Percentiles rank a stretch among this genome's conserved stretches.
Conservation (phyloP, 2,888 invertebrate species). For the Pristionchus exspectatus region DNA sequence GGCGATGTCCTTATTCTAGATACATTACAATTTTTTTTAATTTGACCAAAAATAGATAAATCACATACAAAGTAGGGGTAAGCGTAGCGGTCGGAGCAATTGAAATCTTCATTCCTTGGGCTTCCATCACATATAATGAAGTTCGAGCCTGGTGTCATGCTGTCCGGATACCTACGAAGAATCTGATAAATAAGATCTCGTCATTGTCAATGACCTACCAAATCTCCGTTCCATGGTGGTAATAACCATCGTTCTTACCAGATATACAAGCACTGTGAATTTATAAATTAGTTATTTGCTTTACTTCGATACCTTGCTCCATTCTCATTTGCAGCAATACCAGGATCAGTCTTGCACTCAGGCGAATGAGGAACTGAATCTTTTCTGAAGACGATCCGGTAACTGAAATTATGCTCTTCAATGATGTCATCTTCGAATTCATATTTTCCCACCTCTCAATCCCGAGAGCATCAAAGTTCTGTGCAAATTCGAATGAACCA, state of each 20-base stretch:
- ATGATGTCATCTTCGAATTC: background rate
- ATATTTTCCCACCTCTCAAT: constrained; percentile 65
- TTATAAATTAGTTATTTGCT: no score
- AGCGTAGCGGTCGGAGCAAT: constrained; percentile 61
- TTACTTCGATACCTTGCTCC: background rate
- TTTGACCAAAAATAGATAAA: background rate
- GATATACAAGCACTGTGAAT: constrained; percentile 61
- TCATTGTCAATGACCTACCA: constrained; percentile 58
- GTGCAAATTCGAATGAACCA: constrained; percentile 70
- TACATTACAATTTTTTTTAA: background rate
- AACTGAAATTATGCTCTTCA: constrained; percentile 52
- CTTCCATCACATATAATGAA: constrained; percentile 65
- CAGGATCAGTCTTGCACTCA: constrained; percentile 66
- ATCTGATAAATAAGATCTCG: no score
- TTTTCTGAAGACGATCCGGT: constrained; percentile 72
- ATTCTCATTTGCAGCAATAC: background rate
- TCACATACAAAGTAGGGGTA: no score
- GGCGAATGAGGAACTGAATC: constrained; percentile 76
- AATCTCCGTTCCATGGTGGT: constrained; percentile 73
- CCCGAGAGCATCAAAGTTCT: constrained; percentile 66
- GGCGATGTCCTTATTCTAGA: constrained; percentile 56
- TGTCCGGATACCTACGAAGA: constrained; percentile 61
- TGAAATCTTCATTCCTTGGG: constrained; percentile 67
- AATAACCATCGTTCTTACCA: constrained; percentile 59
- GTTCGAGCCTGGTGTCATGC: constrained; percentile 61